Base-by-base conservation (phyloP, 1,140 invertebrate species). In the Trichonephila inaurata region DNA sequence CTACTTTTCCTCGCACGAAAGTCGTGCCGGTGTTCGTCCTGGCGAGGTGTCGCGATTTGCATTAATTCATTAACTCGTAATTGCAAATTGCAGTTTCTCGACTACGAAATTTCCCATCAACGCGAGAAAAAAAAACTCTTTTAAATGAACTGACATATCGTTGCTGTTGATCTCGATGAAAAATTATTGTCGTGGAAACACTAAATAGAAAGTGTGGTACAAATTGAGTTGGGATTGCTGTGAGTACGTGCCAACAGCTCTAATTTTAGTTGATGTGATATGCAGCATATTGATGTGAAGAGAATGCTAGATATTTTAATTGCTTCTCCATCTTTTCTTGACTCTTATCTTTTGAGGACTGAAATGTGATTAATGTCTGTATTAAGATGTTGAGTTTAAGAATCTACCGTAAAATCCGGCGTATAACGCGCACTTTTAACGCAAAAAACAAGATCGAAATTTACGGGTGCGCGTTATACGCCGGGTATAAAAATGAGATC, bases 51-150 rank as follows among this genome's bases (percentile, higher is more conserved):
- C 72, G 72, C 28, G 24, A 77, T 77, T 77, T 77, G 28, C 72
- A 77, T 77, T 85, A 85, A 85, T 85, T 85, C 83, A 85, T 85
- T 85, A 85, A n/a, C 83, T 28, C 18, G 72, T 77, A 77, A 77
- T 77, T 77, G 72, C 72, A 77, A 77, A 77, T 77, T 28, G 69
- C 62, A 10, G 7, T 10, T 1, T 51, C 51, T 64, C 19, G 21
- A 18, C 61, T 64, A 51, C 62, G 5, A 77, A 28, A 77, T 77
- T 77, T 77, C 72, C 33, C 28, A 77, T 33, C 28, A 77, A 40
- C 40, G 51, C 18, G 28, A 19, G 33, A 1, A 77, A 77, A 28
- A 72, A 69, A 72, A 77, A 72, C 16, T 77, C 10, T 69, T 69
- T 69, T n/a, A n/a, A 69, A 69, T 69, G 24, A 19, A 16, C 28